phyloP scores from a whole-genome alignment of 1,140 invertebrate species.

The Saxidomus purpurata region DNA sequence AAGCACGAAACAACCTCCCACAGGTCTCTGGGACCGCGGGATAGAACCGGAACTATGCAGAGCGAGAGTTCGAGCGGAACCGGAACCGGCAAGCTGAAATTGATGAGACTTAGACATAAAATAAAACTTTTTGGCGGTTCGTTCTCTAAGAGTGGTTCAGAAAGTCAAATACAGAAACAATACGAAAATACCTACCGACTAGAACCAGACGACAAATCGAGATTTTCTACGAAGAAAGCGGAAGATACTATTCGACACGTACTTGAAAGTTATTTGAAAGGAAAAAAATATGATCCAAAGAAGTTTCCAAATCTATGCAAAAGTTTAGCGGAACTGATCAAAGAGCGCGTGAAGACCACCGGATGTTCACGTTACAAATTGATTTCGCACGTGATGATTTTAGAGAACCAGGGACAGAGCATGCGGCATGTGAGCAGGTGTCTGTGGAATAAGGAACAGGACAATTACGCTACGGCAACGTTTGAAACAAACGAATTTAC shows the following conservation, averaged over 20 bases:
- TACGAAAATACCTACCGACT: slow-evolving; percentile 77
- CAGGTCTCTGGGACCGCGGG: neutral
- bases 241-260: slow-evolving; percentile 72
- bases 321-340: slow-evolving; percentile 76
- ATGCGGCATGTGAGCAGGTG: slow-evolving; percentile 76
- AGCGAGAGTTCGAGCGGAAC: slow-evolving; percentile 63
- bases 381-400: slow-evolving; percentile 76
- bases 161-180: slow-evolving; percentile 42
- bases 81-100: slow-evolving; percentile 49
- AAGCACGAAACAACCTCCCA: neutral
- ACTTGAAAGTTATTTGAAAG: slow-evolving; percentile 71
- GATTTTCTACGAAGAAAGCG: slow-evolving; percentile 69
- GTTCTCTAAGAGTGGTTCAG: slow-evolving; percentile 62
- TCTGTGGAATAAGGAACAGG: slow-evolving; percentile 78
- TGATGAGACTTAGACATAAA: slow-evolving; percentile 67
- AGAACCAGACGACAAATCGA: slow-evolving; percentile 64
- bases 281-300: slow-evolving; percentile 72
- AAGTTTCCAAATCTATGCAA: slow-evolving; percentile 72
- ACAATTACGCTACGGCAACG: slow-evolving; percentile 78
- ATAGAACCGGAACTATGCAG: slow-evolving; percentile 43
- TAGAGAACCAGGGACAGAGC: slow-evolving; percentile 78
- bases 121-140: slow-evolving; percentile 53
- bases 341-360: slow-evolving; percentile 75
- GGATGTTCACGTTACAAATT: slow-evolving; percentile 78
- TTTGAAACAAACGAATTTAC: slow-evolving; percentile 75